phyloP scores from a whole-genome alignment of 2,113 vertebrate genomes.

The Passer montanus region DNA sequence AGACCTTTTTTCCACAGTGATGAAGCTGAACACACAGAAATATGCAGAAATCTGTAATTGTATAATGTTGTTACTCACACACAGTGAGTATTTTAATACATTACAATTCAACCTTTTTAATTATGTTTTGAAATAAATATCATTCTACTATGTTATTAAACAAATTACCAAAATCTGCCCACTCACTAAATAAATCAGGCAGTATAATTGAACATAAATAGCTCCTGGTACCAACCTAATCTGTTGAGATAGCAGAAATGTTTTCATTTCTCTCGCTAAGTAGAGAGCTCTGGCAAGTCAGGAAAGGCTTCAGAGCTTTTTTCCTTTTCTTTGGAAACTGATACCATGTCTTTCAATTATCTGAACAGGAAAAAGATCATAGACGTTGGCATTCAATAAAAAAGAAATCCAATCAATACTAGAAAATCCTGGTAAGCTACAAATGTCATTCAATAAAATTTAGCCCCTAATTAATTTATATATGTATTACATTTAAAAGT shows the following conservation, averaged over 20 bases:
- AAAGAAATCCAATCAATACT: not conserved
- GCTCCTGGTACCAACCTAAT: not conserved
- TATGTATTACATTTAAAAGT: not conserved
- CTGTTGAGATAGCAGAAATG: not conserved
- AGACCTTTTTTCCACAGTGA: not conserved
- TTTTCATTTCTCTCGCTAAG: not conserved
- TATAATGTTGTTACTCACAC: not conserved
- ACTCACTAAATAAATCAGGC: conserved; percentile 9
- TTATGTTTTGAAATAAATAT: conserved; percentile 15
- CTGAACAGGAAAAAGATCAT: not conserved
- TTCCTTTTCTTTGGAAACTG: not conserved
- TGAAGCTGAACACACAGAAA: not conserved
- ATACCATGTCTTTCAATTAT: not conserved
- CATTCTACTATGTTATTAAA: conserved; percentile 10
- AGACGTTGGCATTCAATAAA: not conserved
- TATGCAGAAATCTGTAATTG: not conserved
- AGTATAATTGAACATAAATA: conserved; percentile 15
- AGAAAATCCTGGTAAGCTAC: not conserved
- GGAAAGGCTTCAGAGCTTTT: not conserved
- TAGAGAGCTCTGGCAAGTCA: not conserved
- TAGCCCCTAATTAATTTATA: not conserved
- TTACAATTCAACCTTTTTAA: conserved; percentile 6
- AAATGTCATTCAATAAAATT: not conserved
- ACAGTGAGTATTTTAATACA: not conserved
- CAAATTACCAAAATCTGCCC: conserved; percentile 12